Evolutionary conservation across 2,113 vertebrate genomes (phyloP).

Genomic region (Protobothrops flavoviridis): DNA sequence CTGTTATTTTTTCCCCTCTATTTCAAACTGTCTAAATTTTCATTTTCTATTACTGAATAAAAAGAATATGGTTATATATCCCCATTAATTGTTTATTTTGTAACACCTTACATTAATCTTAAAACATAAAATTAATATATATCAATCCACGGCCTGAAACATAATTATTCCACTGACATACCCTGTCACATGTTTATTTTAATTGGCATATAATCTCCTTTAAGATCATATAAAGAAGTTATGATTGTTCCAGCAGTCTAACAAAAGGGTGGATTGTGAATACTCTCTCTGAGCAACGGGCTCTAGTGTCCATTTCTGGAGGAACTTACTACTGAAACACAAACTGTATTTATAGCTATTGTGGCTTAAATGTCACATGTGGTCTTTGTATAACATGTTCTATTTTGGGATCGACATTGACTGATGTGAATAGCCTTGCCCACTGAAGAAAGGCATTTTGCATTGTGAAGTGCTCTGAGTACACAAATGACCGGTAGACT

Average conservation of each 20-base stretch:
- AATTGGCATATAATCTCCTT: constrained; percentile 61
- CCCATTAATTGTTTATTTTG: constrained; percentile 52
- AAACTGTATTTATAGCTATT: constrained; percentile 55
- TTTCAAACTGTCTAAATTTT: constrained; percentile 49
- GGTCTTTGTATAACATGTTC: constrained; percentile 53
- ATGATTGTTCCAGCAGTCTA: constrained; percentile 41
- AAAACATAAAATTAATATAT: constrained; percentile 47
- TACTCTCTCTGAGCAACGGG: constrained; percentile 47
- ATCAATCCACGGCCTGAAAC: constrained; percentile 53
- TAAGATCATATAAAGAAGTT: constrained; percentile 67
- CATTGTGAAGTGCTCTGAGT: background rate
- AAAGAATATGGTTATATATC: constrained; percentile 58
- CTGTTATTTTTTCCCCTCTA: background rate
- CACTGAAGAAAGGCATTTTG: constrained; percentile 25
- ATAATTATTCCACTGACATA: constrained; percentile 60
- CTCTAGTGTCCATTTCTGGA: constrained; percentile 36
- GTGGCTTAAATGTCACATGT: constrained; percentile 51
- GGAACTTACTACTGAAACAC: constrained; percentile 43
- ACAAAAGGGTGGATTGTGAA: constrained; percentile 38
- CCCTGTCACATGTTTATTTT: constrained; percentile 52
- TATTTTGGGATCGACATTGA: constrained; percentile 48
- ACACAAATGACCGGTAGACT: background rate
- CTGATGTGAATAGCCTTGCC: constrained; percentile 39
- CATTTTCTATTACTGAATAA: constrained; percentile 50
- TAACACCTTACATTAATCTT: constrained; percentile 53